A percentile compares a stretch with the other conserved stretches of the same genome.
phyloP scores from a whole-genome alignment of 2,888 invertebrate species.

The Thymelicus acteon region DNA sequence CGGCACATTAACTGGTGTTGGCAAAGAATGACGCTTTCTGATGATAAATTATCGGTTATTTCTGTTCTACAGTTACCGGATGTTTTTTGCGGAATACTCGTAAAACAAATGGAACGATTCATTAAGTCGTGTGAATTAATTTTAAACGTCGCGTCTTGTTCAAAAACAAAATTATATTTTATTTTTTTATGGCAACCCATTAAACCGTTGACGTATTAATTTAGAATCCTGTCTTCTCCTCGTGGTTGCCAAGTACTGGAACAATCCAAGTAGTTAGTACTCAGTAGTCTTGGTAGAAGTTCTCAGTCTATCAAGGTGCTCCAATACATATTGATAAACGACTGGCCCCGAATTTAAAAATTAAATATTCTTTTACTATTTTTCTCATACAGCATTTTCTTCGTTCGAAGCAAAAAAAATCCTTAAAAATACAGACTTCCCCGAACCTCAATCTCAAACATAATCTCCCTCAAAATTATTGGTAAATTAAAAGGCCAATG shows the following conservation, averaged over 20 bases:
- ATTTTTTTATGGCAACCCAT: background rate
- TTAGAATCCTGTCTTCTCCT: too few relatives aligned
- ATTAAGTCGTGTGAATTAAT: background rate
- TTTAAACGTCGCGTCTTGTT: too few relatives aligned
- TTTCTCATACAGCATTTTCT: background rate
- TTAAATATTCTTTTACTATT: too few relatives aligned
- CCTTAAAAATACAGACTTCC: background rate
- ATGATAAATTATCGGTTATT: conserved; percentile 38
- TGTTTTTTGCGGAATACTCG: conserved; percentile 38
- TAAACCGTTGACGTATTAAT: too few relatives aligned
- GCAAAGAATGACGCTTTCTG: conserved; percentile 34
- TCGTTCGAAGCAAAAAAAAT: background rate
- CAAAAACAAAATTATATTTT: background rate
- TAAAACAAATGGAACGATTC: conserved; percentile 52
- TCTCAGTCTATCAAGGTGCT: too few relatives aligned
- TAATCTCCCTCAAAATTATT: conserved; percentile 25
- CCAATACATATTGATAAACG: too few relatives aligned
- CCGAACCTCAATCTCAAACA: background rate
- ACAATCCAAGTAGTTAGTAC: too few relatives aligned
- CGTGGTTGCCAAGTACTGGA: too few relatives aligned
- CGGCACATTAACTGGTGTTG: conserved; percentile 51
- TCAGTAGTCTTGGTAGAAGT: too few relatives aligned
- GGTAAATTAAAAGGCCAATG: conserved; percentile 77
- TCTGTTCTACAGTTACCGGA: conserved; percentile 45
- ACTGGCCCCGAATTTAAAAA: too few relatives aligned